Evolutionary conservation across 1,140 invertebrate species (phyloP).

Genomic region (Zaprionus africanus): DNA sequence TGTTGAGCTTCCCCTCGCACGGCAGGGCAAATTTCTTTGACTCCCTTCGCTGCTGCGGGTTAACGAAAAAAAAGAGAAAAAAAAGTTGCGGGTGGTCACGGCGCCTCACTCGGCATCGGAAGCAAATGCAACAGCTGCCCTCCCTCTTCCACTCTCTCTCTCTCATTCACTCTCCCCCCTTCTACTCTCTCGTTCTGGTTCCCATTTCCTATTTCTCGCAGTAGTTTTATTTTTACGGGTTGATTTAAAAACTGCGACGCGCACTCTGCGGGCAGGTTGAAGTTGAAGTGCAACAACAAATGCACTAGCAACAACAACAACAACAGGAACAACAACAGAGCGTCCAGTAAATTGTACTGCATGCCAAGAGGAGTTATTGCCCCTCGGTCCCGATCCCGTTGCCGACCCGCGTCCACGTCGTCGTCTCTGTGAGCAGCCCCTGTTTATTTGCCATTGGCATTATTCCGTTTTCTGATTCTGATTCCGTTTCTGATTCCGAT

Average conservation of each 20-base stretch:
- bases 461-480: constrained; percentile 50
- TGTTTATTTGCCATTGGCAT: constrained; percentile 69
- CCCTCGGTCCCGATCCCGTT: neutral
- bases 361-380: constrained; percentile 59
- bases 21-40: constrained; percentile 52
- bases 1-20: neutral
- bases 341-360: constrained; percentile 55
- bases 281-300: constrained; percentile 71
- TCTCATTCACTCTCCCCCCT: neutral
- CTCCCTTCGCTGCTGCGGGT: constrained; percentile 63
- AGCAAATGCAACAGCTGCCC: constrained; percentile 39
- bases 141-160: neutral
- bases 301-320: constrained; percentile 17
- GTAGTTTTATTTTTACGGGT: constrained; percentile 33
- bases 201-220: constrained; percentile 31
- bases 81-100: constrained; percentile 79
- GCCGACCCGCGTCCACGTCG: neutral
- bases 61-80: constrained; percentile 11
- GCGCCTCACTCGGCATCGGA: constrained; percentile 30
- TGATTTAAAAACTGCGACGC: constrained; percentile 6
- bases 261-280: constrained; percentile 57
- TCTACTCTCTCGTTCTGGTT: neutral
- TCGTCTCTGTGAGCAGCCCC: constrained; percentile 30
- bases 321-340: constrained; percentile 1
- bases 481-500: constrained; percentile 21